These are phyloP conservation scores for Microtus ochrogaster DNA, from an alignment of 2,113 vertebrate genomes.

Conservation along the genomic window DNA sequence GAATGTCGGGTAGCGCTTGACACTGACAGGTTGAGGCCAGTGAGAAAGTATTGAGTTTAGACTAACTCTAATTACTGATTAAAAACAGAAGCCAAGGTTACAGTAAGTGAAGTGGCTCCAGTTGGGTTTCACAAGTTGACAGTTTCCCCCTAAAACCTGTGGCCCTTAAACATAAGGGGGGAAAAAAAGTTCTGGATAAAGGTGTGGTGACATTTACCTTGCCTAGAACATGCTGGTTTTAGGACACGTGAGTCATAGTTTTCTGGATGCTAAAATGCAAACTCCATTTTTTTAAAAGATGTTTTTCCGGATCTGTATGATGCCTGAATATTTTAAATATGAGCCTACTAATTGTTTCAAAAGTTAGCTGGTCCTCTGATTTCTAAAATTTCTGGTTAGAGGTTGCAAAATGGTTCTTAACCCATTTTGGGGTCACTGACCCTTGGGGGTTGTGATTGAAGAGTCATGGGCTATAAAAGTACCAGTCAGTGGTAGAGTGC, in stretches of 20 bases:
- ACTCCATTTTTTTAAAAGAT: neutral
- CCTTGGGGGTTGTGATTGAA: neutral
- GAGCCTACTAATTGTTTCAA: neutral
- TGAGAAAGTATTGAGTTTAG: neutral
- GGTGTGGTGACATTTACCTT: conserved; percentile 64
- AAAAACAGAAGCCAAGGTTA: conserved; percentile 24
- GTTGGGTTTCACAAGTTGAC: neutral
- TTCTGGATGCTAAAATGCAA: conserved; percentile 40
- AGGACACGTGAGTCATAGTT: conserved; percentile 58
- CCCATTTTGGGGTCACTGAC: neutral
- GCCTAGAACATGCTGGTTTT: conserved; percentile 36
- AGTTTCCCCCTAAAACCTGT: neutral
- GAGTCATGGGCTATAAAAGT: neutral
- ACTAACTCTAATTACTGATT: neutral
- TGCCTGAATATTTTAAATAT: conserved; percentile 43
- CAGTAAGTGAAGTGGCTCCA: neutral
- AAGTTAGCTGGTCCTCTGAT: neutral
- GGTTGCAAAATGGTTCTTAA: neutral
- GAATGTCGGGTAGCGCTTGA: neutral
- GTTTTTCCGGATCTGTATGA: neutral
- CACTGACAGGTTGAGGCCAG: neutral
- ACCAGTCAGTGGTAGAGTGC: neutral
- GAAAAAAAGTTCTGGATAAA: neutral
- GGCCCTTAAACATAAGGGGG: neutral
- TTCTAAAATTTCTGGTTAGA: neutral